Evolutionary conservation across 2,888 invertebrate species (phyloP), one percentile per base, ranked within the genome.

Genomic region (Stramonita haemastoma): DNA sequence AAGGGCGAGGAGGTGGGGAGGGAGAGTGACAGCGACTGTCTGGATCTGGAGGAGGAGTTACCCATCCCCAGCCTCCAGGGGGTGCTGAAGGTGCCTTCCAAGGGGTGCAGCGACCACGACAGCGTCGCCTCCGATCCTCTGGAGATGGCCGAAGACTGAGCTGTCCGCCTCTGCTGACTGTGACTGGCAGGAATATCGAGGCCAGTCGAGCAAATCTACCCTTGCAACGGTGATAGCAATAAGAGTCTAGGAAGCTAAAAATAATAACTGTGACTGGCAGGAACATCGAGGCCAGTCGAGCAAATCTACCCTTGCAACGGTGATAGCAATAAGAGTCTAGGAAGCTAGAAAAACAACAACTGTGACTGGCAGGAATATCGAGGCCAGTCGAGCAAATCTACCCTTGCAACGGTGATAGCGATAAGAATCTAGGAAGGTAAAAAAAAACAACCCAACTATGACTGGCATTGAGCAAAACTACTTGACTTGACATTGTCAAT

Each of bases 1-100:
- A 32, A 19, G 17, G 29, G 0, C 29, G 2, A n/a, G 85, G 17
- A 32, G n/a, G 85, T 5, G 15, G 85, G n/a, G 29, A 56, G n/a
- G 56, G 85, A 86, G 60, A 86, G 86, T 26, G 86, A 86, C 86
- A 70, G 86, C n/a, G 34, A 70, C 70, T 66, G 70, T 70, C 70
- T 86, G 66, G 86, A 86, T 34, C 56, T 86, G 56, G 86, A 86
- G 22, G 86, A 86, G 70, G 86, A 86, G 34, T 15, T 86, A 1
- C 86, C 86, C 66, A 66, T 86, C 6, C 86, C 86, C 29, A 70
- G 86, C 22, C 86, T 86, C 15, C 70, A 86, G 70, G 70, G 70
- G 70, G 86, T 86, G 19, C 15, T 86, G 86, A 5, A 66, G 34
- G 86, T 86, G 34, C 17, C 29, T 19, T 60, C 66, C 70, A 84